Evolutionary conservation across 2,888 invertebrate genomes (phyloP).

Genomic region (Chaetogeoica ovagalla): DNA sequence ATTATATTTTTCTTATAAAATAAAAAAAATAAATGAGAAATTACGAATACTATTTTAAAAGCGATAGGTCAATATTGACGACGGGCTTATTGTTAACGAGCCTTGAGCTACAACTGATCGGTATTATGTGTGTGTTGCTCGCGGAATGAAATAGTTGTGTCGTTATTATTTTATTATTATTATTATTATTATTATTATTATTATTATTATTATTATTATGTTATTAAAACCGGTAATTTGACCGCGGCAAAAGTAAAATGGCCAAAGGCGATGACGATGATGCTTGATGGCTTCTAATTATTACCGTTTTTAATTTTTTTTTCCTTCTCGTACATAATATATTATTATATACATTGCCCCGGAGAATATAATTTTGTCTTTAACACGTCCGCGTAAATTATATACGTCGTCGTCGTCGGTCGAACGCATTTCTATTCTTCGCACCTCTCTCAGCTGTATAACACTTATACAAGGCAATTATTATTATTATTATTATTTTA

Average conservation of each 20-base stretch:
- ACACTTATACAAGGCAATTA: no score
- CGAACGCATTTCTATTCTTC: slow-evolving; percentile 21
- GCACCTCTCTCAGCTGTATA: slow-evolving; percentile 21
- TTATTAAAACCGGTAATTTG: slow-evolving; percentile 51
- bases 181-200: not conserved
- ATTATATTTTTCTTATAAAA: no score
- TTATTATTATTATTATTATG: slow-evolving; percentile 16
- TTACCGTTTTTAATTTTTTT: slow-evolving; percentile 27
- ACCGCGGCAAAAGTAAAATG: slow-evolving; percentile 23
- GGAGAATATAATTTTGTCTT: slow-evolving; percentile 1
- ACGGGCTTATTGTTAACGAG: no score
- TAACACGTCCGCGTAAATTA: slow-evolving; percentile 49
- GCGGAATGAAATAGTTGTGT: slow-evolving; percentile 1
- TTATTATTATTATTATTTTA: no score
- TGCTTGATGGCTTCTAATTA: slow-evolving; percentile 20
- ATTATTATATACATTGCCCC: not conserved
- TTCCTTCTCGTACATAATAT: not conserved
- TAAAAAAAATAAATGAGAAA: no score
- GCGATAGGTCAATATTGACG: no score
- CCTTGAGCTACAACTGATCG: no score
- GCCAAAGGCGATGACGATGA: not conserved
- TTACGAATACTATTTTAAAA: no score
- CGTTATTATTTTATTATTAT: not conserved
- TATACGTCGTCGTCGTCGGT: slow-evolving; percentile 2
- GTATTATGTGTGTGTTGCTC: not conserved